Evolutionary conservation across 2,888 invertebrate genomes (phyloP).

Genomic region (Drosophila austrosaltans): DNA sequence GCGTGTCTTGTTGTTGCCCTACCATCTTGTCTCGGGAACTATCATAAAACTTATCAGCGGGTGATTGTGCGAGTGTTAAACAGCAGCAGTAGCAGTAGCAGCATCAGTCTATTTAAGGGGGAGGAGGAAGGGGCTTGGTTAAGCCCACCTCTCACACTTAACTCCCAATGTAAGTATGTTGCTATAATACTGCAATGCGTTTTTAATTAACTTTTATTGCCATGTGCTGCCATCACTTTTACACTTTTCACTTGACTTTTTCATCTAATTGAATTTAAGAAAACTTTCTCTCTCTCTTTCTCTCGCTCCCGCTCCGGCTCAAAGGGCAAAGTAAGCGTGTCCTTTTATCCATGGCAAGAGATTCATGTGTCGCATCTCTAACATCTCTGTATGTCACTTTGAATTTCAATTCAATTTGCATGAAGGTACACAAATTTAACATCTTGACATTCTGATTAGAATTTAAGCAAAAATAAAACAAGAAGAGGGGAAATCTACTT

Average conservation of each 20-base stretch:
- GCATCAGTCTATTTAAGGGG: not conserved
- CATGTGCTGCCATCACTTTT: constrained; percentile 2
- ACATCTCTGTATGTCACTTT: constrained; percentile 47
- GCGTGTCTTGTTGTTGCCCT: not conserved
- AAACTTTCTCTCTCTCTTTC: not conserved
- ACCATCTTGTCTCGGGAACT: not conserved
- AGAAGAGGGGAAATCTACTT: constrained; percentile 43
- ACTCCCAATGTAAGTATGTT: not conserved
- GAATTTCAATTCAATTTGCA: constrained; percentile 65
- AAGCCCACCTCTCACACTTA: constrained; percentile 38
- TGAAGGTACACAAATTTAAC: constrained; percentile 33
- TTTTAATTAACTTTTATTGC: constrained; percentile 52
- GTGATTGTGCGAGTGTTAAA: constrained; percentile 7
- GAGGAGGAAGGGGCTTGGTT: constrained; percentile 31
- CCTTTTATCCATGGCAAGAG: too few relatives aligned
- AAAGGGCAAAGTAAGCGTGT: too few relatives aligned
- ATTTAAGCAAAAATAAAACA: not conserved
- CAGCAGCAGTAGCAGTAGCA: not conserved
- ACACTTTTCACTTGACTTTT: constrained; percentile 2
- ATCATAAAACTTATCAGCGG: constrained; percentile 12
- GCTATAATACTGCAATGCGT: constrained; percentile 35
- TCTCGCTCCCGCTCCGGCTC: not conserved
- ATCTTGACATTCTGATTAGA: constrained; percentile 21
- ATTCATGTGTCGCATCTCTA: too few relatives aligned
- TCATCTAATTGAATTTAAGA: constrained; percentile 14